phyloP scores from a whole-genome alignment of 2,888 invertebrate species.

The Hydrotaea cyrtoneurina region DNA sequence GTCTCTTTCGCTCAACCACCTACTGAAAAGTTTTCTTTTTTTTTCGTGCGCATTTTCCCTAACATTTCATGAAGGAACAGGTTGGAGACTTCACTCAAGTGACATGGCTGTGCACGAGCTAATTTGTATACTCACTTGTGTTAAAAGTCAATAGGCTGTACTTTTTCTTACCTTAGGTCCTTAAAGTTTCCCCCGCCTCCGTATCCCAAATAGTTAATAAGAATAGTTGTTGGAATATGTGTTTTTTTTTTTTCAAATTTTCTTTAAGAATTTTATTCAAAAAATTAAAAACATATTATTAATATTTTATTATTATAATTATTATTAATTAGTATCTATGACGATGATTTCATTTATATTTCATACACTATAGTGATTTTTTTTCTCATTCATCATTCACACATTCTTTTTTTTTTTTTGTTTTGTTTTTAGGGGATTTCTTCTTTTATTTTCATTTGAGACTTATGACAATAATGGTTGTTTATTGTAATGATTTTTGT shows the following conservation, averaged over 20 bases:
- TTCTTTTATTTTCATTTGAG: constrained; percentile 40
- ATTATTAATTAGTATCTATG: constrained; percentile 30
- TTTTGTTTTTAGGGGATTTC: constrained; percentile 17
- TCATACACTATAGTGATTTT: constrained; percentile 45
- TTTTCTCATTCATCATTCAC: neutral
- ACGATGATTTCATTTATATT: constrained; percentile 48
- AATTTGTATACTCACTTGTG: too few species aligned
- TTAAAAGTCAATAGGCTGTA: too few species aligned
- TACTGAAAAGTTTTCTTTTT: too few species aligned
- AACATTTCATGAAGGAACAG: too few species aligned
- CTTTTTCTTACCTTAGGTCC: too few species aligned
- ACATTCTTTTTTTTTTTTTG: constrained; percentile 23
- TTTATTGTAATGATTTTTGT: constrained; percentile 30
- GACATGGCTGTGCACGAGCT: too few species aligned
- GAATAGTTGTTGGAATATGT: neutral
- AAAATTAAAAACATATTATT: constrained; percentile 62
- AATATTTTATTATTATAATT: constrained; percentile 20
- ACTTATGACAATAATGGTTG: constrained; percentile 55
- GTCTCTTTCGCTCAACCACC: too few species aligned
- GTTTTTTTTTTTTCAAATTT: constrained; percentile 42
- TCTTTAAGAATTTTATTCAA: constrained; percentile 64
- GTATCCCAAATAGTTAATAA: neutral
- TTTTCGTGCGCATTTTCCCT: too few species aligned
- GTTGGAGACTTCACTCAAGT: too few species aligned
- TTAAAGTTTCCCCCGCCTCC: too few species aligned